Evolutionary conservation across 2,888 invertebrate genomes (phyloP).

Genomic region (Nemurella pictetii): DNA sequence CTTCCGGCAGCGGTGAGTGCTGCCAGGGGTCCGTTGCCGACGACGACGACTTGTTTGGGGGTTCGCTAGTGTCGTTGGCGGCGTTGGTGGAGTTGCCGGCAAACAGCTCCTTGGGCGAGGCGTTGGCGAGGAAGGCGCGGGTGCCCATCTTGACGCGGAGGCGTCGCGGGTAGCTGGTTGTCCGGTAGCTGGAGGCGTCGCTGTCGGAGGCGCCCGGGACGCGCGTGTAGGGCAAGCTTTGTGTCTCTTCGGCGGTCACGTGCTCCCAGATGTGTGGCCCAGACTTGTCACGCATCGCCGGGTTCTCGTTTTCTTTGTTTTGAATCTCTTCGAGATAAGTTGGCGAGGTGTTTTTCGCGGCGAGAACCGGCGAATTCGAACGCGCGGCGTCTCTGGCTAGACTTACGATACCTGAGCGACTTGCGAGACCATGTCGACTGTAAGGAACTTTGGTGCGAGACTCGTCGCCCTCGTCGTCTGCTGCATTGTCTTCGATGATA

Average conservation of each 20-base stretch:
- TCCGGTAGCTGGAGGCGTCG: slow-evolving; percentile 55
- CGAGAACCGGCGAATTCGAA: background rate
- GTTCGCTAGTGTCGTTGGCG: background rate
- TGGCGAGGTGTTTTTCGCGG: slow-evolving; percentile 41
- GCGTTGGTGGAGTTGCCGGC: slow-evolving; percentile 43
- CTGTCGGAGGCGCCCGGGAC: slow-evolving; percentile 48
- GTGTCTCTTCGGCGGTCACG: slow-evolving; percentile 45
- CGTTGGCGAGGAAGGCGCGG: slow-evolving; percentile 61
- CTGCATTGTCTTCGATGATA: slow-evolving; percentile 26
- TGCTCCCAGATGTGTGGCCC: slow-evolving; percentile 45
- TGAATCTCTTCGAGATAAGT: slow-evolving; percentile 61
- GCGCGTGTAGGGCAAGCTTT: slow-evolving; percentile 25
- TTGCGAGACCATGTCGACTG: slow-evolving; percentile 46
- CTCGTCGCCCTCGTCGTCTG: background rate
- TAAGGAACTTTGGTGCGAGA: slow-evolving; percentile 39
- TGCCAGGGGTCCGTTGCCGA: background rate
- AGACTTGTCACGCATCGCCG: slow-evolving; percentile 52
- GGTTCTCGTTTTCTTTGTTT: slow-evolving; percentile 72
- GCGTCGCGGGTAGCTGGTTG: slow-evolving; percentile 47
- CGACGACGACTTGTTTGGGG: background rate
- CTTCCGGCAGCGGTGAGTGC: slow-evolving; percentile 54
- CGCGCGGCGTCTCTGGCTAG: background rate
- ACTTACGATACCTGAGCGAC: background rate
- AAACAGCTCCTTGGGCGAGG: slow-evolving; percentile 45
- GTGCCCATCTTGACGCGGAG: slow-evolving; percentile 77